A percentile compares a stretch with the other conserved stretches of the same genome.
These are phyloP conservation scores for Ibycter americanus DNA, from an alignment of 2,797 vertebrate species.

Conservation along the genomic window DNA sequence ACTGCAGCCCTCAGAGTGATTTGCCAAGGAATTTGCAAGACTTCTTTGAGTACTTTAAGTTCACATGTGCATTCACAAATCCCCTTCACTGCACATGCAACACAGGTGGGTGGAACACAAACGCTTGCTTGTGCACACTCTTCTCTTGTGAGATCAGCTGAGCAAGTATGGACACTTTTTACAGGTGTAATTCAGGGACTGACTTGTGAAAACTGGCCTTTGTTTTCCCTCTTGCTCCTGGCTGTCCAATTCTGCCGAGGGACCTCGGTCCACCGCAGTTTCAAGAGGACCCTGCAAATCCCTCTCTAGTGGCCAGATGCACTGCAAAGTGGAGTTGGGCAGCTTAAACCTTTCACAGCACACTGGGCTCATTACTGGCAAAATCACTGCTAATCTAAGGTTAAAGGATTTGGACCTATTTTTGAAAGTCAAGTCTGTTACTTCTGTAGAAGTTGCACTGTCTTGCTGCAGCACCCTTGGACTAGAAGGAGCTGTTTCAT, in stretches of 20 bases:
- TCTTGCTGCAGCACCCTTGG: background rate
- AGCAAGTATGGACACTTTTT: background rate
- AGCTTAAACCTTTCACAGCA: background rate
- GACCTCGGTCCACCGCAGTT: background rate
- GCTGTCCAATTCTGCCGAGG: background rate
- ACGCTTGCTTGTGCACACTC: background rate
- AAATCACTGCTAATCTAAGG: background rate
- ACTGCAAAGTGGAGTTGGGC: background rate
- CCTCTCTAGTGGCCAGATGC: background rate
- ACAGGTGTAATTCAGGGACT: background rate
- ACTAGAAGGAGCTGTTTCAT: background rate
- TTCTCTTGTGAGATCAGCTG: background rate
- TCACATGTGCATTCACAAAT: background rate
- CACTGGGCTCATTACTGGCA: background rate
- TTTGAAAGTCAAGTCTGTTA: background rate
- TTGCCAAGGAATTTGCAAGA: background rate
- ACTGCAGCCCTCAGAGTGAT: background rate
- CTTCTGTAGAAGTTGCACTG: background rate
- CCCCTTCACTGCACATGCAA: background rate
- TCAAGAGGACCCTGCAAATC: background rate
- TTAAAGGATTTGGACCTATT: background rate
- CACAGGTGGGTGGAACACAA: background rate
- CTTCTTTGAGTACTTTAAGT: background rate
- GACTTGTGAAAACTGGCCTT: background rate
- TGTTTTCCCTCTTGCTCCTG: background rate